phyloP scores from a whole-genome alignment of 2,113 vertebrate genomes.

The Cryptotis parvus region DNA sequence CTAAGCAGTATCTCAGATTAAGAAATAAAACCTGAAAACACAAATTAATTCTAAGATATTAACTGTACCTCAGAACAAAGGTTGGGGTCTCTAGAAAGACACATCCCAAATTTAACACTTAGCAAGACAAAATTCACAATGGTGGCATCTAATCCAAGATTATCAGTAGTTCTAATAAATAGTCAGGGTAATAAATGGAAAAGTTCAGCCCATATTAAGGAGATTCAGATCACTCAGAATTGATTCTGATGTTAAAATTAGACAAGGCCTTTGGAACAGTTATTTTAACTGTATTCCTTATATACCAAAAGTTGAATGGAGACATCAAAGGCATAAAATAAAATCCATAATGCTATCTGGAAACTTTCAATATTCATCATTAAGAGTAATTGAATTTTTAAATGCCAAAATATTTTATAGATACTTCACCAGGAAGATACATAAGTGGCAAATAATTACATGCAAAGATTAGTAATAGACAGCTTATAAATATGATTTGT shows the following conservation, averaged over 20 bases:
- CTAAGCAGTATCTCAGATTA: background rate
- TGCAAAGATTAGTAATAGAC: background rate
- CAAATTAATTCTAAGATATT: constrained; percentile 14
- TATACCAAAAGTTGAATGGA: constrained; percentile 7
- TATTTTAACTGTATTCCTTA: background rate
- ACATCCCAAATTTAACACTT: background rate
- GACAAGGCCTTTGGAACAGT: background rate
- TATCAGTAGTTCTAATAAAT: constrained; percentile 7
- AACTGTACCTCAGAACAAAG: background rate
- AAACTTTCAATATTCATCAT: background rate
- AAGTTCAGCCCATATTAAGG: background rate
- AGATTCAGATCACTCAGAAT: background rate
- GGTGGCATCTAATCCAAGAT: background rate
- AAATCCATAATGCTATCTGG: background rate
- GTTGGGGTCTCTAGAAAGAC: background rate
- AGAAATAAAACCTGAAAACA: constrained; percentile 25
- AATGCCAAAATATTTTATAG: background rate
- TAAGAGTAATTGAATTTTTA: background rate
- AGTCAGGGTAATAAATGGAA: too few relatives aligned
- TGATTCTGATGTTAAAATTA: background rate
- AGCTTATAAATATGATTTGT: background rate
- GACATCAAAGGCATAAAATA: constrained; percentile 11
- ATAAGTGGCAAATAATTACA: background rate
- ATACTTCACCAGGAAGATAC: background rate
- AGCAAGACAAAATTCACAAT: constrained; percentile 20